Conservation (phyloP, 2,113 vertebrate genomes). For the Pogonocichla stellata region DNA sequence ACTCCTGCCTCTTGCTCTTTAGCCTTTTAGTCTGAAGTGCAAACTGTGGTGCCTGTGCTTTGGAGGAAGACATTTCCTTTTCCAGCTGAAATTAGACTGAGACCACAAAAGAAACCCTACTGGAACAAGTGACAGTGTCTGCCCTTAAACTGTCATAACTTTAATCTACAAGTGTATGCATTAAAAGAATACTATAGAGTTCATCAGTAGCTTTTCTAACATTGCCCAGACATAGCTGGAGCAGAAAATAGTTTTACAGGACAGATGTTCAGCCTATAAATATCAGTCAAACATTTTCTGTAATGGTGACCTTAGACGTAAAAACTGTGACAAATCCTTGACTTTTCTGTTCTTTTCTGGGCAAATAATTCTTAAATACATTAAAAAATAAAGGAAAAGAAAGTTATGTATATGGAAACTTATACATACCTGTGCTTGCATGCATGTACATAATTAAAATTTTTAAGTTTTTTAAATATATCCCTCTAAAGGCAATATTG, state of each 20-base stretch:
- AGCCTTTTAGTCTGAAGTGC: background rate
- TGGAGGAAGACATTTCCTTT: background rate
- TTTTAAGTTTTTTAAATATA: background rate
- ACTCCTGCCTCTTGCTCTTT: background rate
- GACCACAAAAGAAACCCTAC: background rate
- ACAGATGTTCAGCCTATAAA: background rate
- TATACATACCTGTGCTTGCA: background rate
- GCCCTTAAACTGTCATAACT: background rate
- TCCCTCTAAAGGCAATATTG: background rate
- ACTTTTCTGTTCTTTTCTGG: background rate
- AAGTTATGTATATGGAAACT: background rate
- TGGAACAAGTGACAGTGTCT: background rate
- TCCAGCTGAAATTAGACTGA: background rate
- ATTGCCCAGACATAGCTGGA: background rate
- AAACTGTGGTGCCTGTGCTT: background rate
- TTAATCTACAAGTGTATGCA: background rate
- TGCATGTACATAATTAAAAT: background rate
- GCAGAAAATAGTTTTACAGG: background rate
- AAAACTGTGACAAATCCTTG: background rate
- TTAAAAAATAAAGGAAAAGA: background rate
- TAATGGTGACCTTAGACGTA: background rate
- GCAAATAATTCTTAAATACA: background rate
- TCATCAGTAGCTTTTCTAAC: background rate
- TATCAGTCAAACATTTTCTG: background rate
- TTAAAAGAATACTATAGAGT: background rate